These are phyloP conservation scores for Lepisosteus osseus DNA, from an alignment of 2,113 vertebrate species.

Conservation along the genomic window DNA sequence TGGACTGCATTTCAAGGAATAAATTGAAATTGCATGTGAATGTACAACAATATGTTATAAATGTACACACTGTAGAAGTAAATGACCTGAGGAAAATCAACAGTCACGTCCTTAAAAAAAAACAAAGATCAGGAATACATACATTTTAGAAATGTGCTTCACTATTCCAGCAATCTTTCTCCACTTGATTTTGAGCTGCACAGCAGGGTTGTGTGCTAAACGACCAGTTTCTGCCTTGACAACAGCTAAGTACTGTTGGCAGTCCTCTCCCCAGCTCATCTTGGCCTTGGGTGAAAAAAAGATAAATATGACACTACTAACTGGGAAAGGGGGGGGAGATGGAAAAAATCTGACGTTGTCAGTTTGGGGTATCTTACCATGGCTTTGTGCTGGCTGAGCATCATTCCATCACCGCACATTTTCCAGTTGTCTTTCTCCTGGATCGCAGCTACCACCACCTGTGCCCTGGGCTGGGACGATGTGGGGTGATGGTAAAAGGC, in stretches of 20 bases:
- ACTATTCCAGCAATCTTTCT: slow-evolving; percentile 46
- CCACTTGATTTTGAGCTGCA: slow-evolving; percentile 60
- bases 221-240: slow-evolving; percentile 62
- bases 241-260: slow-evolving; percentile 54
- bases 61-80: too few relatives aligned
- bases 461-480: slow-evolving; percentile 49
- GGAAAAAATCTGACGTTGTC: background rate
- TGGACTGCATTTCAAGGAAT: too few relatives aligned
- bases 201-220: slow-evolving; percentile 56
- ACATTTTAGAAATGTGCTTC: slow-evolving; percentile 51
- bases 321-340: background rate
- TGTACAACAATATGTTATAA: too few relatives aligned
- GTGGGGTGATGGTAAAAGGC: slow-evolving; percentile 51
- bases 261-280: slow-evolving; percentile 62
- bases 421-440: slow-evolving; percentile 64
- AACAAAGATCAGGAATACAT: slow-evolving; percentile 20
- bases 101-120: too few relatives aligned
- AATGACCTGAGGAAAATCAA: too few relatives aligned
- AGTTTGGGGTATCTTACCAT: slow-evolving; percentile 53
- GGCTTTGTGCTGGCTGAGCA: slow-evolving; percentile 66
- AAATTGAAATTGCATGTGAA: too few relatives aligned
- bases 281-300: slow-evolving; percentile 38
- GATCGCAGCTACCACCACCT: slow-evolving; percentile 65
- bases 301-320: background rate
- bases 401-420: slow-evolving; percentile 64